phyloP scores from a whole-genome alignment of 2,113 vertebrate species.

The Ophiodon elongatus region DNA sequence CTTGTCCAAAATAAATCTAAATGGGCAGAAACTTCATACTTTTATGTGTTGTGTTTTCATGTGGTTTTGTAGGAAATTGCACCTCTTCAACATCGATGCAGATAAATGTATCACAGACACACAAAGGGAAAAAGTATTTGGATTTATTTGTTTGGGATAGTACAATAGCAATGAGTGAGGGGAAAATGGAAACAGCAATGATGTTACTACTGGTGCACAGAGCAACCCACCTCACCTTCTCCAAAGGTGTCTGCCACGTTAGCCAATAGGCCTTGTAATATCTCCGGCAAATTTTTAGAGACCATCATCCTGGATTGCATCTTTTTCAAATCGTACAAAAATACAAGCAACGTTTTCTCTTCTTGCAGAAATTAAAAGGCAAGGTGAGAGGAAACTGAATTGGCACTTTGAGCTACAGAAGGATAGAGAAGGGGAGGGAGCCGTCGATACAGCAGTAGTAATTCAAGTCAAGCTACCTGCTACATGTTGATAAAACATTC shows the following conservation, averaged over 20 bases:
- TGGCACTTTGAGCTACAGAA: conserved; percentile 73
- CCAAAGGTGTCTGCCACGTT: conserved; percentile 56
- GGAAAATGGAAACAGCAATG: conserved; percentile 65
- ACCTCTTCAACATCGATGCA: not conserved
- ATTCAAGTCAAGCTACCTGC: conserved; percentile 75
- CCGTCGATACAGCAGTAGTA: conserved; percentile 76
- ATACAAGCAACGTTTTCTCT: conserved; percentile 65
- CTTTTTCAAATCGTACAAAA: conserved; percentile 71
- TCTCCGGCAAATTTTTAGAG: conserved; percentile 78
- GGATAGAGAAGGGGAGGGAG: conserved; percentile 56
- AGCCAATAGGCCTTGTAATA: conserved; percentile 64
- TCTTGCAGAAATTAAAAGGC: conserved; percentile 71
- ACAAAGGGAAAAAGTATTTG: conserved; percentile 71
- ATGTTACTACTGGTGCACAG: conserved; percentile 75
- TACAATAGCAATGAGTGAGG: conserved; percentile 79
- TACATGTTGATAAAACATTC: conserved; percentile 77
- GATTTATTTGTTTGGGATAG: conserved; percentile 80
- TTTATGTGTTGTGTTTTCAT: conserved; percentile 41
- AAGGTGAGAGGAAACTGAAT: conserved; percentile 63
- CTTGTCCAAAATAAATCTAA: conserved; percentile 77
- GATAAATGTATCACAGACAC: conserved; percentile 56
- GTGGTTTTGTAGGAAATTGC: conserved; percentile 1
- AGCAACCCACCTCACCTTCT: conserved; percentile 68
- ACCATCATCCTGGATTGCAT: conserved; percentile 52
- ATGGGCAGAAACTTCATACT: conserved; percentile 52